Evolutionary conservation across 2,797 vertebrate species (phyloP).

Genomic region (Manis javanica): DNA sequence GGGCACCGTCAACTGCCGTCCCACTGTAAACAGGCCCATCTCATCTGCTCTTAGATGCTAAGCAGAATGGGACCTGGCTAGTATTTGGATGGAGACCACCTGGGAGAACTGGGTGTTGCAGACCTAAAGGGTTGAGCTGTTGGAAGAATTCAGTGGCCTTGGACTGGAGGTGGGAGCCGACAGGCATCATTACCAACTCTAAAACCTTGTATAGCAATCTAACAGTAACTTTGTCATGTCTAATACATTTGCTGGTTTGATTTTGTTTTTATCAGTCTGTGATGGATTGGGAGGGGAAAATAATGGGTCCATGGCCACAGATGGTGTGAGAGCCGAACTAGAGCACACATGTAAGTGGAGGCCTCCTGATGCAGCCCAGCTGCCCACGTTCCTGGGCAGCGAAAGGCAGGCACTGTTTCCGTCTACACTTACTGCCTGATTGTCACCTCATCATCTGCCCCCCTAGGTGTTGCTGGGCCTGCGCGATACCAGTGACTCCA

Average conservation of each 20-base stretch:
- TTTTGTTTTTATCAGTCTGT: background rate
- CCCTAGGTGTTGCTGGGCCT: conserved; percentile 95
- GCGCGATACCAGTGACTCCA: conserved; percentile 94
- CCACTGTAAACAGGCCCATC: background rate
- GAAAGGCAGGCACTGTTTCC: background rate
- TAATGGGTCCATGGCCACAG: background rate
- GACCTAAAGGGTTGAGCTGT: background rate
- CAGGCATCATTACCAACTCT: background rate
- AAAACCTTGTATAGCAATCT: background rate
- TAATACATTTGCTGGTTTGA: background rate
- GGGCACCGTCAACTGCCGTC: background rate
- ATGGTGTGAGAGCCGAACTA: background rate
- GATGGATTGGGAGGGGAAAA: background rate
- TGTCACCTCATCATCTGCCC: background rate
- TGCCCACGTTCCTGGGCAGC: background rate
- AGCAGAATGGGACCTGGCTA: background rate
- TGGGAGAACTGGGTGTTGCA: background rate
- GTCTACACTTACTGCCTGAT: background rate
- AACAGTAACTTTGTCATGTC: background rate
- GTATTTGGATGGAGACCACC: background rate
- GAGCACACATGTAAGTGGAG: background rate
- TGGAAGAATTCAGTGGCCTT: background rate
- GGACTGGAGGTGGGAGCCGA: background rate
- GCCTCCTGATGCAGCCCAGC: background rate
- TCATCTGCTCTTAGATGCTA: background rate